Evolutionary conservation across 2,113 vertebrate genomes (phyloP).

Genomic region (Malurus cyaneus): DNA sequence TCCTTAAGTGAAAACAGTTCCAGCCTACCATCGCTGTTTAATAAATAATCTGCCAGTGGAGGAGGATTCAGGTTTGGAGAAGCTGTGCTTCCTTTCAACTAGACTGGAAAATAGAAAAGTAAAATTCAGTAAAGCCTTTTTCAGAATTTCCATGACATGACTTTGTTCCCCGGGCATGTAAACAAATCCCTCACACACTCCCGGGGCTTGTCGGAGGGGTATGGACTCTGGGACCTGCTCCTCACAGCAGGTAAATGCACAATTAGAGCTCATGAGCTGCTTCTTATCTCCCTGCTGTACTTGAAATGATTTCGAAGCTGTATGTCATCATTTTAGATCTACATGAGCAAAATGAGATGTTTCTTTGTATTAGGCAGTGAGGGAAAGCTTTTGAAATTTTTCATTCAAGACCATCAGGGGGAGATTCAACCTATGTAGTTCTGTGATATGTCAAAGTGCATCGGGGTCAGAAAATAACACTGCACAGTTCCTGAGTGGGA

Average conservation of each 20-base stretch:
- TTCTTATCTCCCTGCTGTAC: background rate
- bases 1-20: slow-evolving; percentile 74
- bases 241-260: background rate
- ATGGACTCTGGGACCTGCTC: background rate
- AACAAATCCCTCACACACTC: background rate
- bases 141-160: slow-evolving; percentile 17
- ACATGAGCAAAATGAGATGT: background rate
- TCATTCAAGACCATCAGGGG: background rate
- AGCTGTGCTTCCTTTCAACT: slow-evolving; percentile 53
- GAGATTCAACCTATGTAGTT: background rate
- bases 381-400: background rate
- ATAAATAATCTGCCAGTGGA: slow-evolving; percentile 63
- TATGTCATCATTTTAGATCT: background rate
- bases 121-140: background rate
- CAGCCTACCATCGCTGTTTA: slow-evolving; percentile 56
- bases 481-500: slow-evolving; percentile 20
- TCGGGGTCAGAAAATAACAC: background rate
- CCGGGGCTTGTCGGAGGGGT: rapidly evolving
- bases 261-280: background rate
- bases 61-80: slow-evolving; percentile 29
- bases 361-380: background rate
- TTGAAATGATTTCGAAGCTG: background rate
- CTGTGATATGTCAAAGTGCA: background rate
- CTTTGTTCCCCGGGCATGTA: background rate
- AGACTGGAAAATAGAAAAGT: slow-evolving; percentile 7